Base-by-base conservation (phyloP, 2,888 invertebrate genomes). In the Drosophila paucipuncta region DNA sequence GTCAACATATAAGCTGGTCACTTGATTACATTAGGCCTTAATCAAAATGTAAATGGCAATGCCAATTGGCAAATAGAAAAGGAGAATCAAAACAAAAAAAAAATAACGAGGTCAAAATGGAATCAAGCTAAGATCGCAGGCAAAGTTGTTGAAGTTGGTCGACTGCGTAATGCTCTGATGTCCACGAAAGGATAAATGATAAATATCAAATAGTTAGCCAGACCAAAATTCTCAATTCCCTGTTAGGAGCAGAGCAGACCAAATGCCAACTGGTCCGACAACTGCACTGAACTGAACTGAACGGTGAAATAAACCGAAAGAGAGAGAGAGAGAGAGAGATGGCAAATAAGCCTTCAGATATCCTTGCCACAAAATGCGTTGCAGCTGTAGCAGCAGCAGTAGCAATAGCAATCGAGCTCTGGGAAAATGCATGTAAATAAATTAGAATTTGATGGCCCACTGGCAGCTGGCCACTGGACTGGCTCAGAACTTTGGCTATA, bases 41-140 rank as follows among this genome's bases (percentile, higher is more conserved):
- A 89, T 89, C 80, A 87, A 87, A 85, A 86, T 86, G 90, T 77
- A 90, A 86, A 86, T 86, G 76, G 72, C 31, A 31, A 31, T 31
- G 31, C 52, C 85, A 80, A 82, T 82, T 68, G 73, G 49, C 28
- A 68, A 54, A 52, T 41, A 55, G 62, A 52, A 49, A 55, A 50
- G 37, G 22, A 35, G 65, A 70, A 69, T 52, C 35, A 54, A 59
- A 6, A 39, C 18, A 55, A 50, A 35, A 58, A 57, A 58, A 9
- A 31, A 31, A 31, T 59, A 43, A 33, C 37, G 5, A 9, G 25
- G 9, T 25, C 43, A 43, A 57, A 67, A 49, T 53, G 63, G 43
- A 16, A 49, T 13, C 16, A 55, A 37, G 4, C 43, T 47, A 2
- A 49, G 53, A 52, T 33, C 43, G 43, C 13, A 63, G 25, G 18